These are phyloP conservation scores for Meteorus colon DNA, from an alignment of 2,888 invertebrate genomes.

Conservation along the genomic window DNA sequence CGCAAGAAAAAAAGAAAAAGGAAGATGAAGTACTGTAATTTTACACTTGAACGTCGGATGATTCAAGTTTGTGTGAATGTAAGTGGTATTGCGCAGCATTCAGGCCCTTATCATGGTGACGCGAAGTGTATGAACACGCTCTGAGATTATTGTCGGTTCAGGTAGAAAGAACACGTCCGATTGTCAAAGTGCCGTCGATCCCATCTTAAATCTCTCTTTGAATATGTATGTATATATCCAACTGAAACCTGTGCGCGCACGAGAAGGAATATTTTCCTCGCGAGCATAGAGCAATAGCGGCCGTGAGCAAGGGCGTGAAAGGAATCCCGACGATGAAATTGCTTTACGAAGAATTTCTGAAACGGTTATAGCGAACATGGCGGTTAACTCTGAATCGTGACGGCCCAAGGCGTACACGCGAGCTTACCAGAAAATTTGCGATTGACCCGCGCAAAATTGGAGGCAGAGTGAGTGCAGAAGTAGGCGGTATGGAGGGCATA, in stretches of 20 bases:
- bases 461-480: constrained; percentile 41
- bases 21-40: too few relatives aligned
- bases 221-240: constrained; percentile 10
- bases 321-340: constrained; percentile 70
- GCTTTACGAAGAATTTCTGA: constrained; percentile 70
- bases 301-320: constrained; percentile 62
- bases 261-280: constrained; percentile 8
- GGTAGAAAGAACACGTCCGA: not conserved
- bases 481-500: constrained; percentile 34
- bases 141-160: not conserved
- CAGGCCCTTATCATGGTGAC: too few relatives aligned
- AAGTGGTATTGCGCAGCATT: too few relatives aligned
- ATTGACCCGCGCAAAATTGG: constrained; percentile 65
- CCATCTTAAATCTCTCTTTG: constrained; percentile 4
- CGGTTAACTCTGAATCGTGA: constrained; percentile 71
- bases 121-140: not conserved
- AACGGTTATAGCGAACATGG: constrained; percentile 69
- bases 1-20: too few relatives aligned
- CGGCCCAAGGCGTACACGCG: constrained; percentile 73
- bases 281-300: constrained; percentile 37
- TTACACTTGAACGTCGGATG: too few relatives aligned
- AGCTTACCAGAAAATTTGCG: constrained; percentile 72
- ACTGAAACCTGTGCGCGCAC: not conserved
- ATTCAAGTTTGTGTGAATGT: too few relatives aligned
- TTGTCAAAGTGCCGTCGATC: constrained; percentile 13